phyloP scores from a whole-genome alignment of 2,888 invertebrate species.

The Andrena trimmerana region DNA sequence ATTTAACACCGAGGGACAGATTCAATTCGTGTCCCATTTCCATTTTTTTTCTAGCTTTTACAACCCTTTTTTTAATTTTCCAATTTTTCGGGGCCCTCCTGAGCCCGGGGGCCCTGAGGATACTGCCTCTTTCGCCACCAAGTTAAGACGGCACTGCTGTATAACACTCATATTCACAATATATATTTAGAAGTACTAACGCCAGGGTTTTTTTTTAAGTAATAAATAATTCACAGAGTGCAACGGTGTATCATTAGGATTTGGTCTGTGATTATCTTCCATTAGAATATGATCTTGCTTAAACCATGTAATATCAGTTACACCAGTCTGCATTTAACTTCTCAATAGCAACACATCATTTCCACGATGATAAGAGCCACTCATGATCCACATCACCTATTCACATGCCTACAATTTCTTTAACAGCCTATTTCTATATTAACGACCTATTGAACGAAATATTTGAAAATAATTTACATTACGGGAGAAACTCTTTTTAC shows the following conservation, averaged over 20 bases:
- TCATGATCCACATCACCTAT: background rate
- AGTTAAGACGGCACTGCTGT: too few species aligned
- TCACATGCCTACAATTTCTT: slow-evolving; percentile 6
- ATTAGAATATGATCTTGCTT: background rate
- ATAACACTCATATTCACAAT: too few species aligned
- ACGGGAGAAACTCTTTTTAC: background rate
- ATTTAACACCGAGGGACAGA: too few species aligned
- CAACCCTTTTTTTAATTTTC: too few species aligned
- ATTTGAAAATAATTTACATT: background rate
- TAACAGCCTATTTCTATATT: background rate
- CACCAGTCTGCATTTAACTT: background rate
- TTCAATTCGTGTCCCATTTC: too few species aligned
- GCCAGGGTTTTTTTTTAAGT: too few species aligned
- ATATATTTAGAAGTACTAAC: too few species aligned
- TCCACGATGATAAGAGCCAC: background rate
- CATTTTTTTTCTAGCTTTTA: too few species aligned
- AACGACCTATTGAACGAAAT: background rate
- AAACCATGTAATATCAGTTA: slow-evolving; percentile 21
- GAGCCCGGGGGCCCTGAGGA: too few species aligned
- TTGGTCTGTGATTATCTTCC: background rate
- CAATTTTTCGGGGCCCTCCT: too few species aligned
- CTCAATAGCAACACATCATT: background rate
- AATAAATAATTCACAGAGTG: too few species aligned
- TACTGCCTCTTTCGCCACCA: too few species aligned
- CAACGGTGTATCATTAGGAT: background rate